phyloP scores from a whole-genome alignment of 1,140 invertebrate species.

The Drosophila murphyi region DNA sequence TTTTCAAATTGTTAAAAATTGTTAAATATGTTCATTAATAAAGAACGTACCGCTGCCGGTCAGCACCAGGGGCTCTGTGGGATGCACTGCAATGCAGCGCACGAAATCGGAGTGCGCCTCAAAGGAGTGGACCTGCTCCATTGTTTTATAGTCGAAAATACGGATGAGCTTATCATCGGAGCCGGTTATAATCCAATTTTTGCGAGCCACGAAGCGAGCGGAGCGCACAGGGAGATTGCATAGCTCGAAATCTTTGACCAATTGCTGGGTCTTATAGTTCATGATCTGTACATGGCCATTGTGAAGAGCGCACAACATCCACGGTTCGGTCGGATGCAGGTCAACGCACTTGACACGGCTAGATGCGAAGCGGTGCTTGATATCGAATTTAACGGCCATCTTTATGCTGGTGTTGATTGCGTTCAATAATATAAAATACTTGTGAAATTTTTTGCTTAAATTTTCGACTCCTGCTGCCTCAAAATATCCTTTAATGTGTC shows the following conservation, averaged over 20 bases:
- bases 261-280: conserved; percentile 97
- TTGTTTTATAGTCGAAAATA: conserved; percentile 99
- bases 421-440: conserved; percentile 19
- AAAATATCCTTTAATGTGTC: conserved; percentile 61
- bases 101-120: conserved; percentile 99
- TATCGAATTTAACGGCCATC: conserved; percentile 96
- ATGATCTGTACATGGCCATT: conserved; percentile 99
- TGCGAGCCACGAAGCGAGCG: conserved; percentile 97
- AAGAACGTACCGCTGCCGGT: conserved; percentile 95
- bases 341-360: conserved; percentile 99
- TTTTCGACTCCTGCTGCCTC: conserved; percentile 42
- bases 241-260: conserved; percentile 87
- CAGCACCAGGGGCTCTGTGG: conserved; percentile 97
- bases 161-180: conserved; percentile 98
- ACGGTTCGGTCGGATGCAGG: conserved; percentile 98
- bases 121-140: conserved; percentile 97
- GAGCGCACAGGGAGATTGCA: conserved; percentile 98
- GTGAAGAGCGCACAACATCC: conserved; percentile 99
- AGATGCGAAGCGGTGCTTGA: conserved; percentile 98
- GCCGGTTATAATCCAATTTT: conserved; percentile 99
- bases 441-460: conserved; percentile 57
- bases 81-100: conserved; percentile 98
- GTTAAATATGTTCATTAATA: background rate
- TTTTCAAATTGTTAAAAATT: background rate
- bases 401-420: conserved; percentile 19